Evolutionary conservation across 1,140 invertebrate genomes (phyloP).

Genomic region (Belonocnema kinseyi): DNA sequence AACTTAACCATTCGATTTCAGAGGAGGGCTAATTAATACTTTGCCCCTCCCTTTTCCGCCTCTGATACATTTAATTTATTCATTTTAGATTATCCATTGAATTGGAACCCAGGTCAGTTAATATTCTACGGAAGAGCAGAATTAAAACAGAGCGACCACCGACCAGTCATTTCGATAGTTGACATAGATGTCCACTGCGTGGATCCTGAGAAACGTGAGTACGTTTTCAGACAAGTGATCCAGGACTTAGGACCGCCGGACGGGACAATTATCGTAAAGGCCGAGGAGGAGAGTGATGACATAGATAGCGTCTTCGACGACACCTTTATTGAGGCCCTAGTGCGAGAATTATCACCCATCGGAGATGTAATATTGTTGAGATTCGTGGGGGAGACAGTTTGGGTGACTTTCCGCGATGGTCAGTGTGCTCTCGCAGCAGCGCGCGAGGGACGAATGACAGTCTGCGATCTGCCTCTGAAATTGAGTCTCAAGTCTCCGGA

Average conservation of each 20-base stretch:
- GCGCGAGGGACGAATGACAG: slow-evolving; percentile 77
- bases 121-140: slow-evolving; percentile 94
- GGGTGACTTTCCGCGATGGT: slow-evolving; percentile 92
- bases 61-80: slow-evolving; percentile 22
- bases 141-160: slow-evolving; percentile 98
- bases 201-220: slow-evolving; percentile 82
- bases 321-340: slow-evolving; percentile 82
- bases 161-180: slow-evolving; percentile 93
- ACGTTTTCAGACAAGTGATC: slow-evolving; percentile 90
- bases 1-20: too few relatives aligned
- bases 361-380: slow-evolving; percentile 93
- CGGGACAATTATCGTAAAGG: slow-evolving; percentile 90
- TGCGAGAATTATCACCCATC: slow-evolving; percentile 85
- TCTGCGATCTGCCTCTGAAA: slow-evolving; percentile 82
- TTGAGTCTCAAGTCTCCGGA: slow-evolving; percentile 89
- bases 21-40: too few relatives aligned
- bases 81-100: slow-evolving; percentile 72
- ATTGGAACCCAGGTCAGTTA: slow-evolving; percentile 87
- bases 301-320: slow-evolving; percentile 79
- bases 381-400: slow-evolving; percentile 91
- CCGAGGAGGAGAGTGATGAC: slow-evolving; percentile 67
- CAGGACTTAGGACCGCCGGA: slow-evolving; percentile 94
- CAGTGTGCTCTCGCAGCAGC: slow-evolving; percentile 87
- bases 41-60: too few relatives aligned
- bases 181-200: slow-evolving; percentile 91